phyloP scores from a whole-genome alignment of 1,140 invertebrate genomes.

The Spodoptera frugiperda region DNA sequence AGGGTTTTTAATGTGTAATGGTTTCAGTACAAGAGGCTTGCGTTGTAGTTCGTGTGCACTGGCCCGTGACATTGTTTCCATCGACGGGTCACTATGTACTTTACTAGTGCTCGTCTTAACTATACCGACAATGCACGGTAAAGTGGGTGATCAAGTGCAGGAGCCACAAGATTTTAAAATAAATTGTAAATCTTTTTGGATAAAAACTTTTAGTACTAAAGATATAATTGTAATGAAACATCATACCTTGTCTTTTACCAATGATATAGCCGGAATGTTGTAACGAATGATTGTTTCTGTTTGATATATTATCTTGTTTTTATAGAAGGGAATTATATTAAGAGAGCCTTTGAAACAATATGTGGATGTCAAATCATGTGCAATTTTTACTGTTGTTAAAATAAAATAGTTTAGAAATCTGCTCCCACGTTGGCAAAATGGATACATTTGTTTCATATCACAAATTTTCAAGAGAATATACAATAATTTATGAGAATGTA shows the following conservation, averaged over 20 bases:
- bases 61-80: neutral
- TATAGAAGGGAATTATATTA: constrained; percentile 44
- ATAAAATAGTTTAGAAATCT: constrained; percentile 54
- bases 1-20: constrained; percentile 24
- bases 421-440: constrained; percentile 32
- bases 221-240: neutral
- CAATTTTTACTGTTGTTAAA: constrained; percentile 60
- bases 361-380: constrained; percentile 54
- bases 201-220: constrained; percentile 31
- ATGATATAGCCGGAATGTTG: constrained; percentile 9
- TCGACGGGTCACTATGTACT: neutral
- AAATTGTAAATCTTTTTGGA: constrained; percentile 39
- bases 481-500: too few species aligned
- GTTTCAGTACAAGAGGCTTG: constrained; percentile 7
- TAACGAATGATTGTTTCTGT: constrained; percentile 21
- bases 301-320: constrained; percentile 38
- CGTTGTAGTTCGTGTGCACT: neutral
- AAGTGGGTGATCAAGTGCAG: neutral
- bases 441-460: neutral
- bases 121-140: neutral
- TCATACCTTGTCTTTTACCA: constrained; percentile 25
- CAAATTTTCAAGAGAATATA: too few species aligned
- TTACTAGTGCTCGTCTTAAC: too few species aligned
- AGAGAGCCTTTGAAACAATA: constrained; percentile 51
- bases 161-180: constrained; percentile 29